Percentiles rank a stretch among this genome's conserved stretches.
These are phyloP conservation scores for Colletes gigas DNA, from an alignment of 1,140 invertebrate genomes.

Conservation along the genomic window DNA sequence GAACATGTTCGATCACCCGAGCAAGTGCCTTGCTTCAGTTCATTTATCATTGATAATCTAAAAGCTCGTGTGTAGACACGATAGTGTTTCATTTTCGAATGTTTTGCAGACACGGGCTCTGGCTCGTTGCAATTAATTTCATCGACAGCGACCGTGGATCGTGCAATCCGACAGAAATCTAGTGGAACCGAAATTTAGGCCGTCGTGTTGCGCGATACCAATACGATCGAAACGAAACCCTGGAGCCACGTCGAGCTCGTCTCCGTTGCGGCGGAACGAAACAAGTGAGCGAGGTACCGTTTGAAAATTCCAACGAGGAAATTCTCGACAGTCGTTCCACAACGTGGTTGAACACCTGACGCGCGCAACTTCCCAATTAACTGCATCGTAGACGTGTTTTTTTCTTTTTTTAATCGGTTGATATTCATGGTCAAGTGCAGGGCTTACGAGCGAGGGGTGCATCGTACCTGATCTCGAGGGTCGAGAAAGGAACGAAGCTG, in stretches of 20 bases:
- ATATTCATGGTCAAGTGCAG: no score
- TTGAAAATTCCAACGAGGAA: constrained; percentile 73
- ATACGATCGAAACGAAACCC: neutral
- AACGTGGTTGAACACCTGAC: constrained; percentile 7
- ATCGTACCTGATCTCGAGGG: no score
- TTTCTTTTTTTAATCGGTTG: neutral
- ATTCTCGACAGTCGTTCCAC: constrained; percentile 54
- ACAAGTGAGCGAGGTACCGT: constrained; percentile 73
- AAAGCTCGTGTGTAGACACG: no score
- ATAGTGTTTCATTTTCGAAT: no score
- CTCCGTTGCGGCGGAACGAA: constrained; percentile 63
- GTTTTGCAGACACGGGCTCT: no score
- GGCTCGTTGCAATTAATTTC: neutral
- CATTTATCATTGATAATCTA: no score
- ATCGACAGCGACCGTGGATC: neutral
- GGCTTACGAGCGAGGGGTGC: no score
- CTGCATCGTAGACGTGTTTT: constrained; percentile 10
- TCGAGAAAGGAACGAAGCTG: no score
- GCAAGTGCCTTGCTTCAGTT: no score
- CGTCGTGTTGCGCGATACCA: neutral
- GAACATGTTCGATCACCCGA: no score
- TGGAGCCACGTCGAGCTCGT: neutral
- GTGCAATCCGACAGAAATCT: constrained; percentile 13
- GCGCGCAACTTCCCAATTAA: constrained; percentile 42
- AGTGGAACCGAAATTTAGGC: constrained; percentile 31